These are phyloP conservation scores for Dicaeum eximium DNA, from an alignment of 2,113 vertebrate species.

Conservation along the genomic window DNA sequence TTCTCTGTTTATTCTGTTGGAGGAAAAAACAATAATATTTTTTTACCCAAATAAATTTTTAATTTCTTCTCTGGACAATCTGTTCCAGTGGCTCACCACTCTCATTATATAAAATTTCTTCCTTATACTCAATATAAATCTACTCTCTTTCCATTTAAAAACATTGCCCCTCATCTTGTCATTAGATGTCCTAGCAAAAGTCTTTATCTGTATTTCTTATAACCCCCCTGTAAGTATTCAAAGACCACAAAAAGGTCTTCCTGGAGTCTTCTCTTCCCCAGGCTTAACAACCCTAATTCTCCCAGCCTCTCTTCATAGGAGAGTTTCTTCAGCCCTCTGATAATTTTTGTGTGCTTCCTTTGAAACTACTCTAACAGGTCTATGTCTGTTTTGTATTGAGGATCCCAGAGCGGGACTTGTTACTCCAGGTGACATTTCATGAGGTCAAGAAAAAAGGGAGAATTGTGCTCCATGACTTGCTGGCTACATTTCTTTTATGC, in stretches of 20 bases:
- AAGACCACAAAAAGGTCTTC: not conserved
- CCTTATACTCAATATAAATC: not conserved
- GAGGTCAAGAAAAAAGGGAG: not conserved
- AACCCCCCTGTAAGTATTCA: not conserved
- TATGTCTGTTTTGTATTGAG: not conserved
- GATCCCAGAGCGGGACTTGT: not conserved
- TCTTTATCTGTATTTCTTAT: not conserved
- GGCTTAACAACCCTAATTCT: not conserved
- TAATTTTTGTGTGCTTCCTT: not conserved
- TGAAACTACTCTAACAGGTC: not conserved
- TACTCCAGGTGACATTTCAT: not conserved
- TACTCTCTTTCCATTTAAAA: not conserved
- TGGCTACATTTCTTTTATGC: not conserved
- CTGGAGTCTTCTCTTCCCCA: not conserved
- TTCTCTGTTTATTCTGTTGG: not conserved
- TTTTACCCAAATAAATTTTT: not conserved
- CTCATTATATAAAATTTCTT: not conserved
- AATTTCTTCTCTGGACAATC: not conserved
- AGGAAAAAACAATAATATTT: not conserved
- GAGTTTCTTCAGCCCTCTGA: not conserved
- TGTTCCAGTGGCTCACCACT: not conserved
- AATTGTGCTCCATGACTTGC: not conserved
- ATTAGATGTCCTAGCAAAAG: not conserved
- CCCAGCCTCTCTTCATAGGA: not conserved
- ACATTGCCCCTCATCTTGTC: accelerated